Base-by-base conservation (phyloP, 2,888 invertebrate species). In the Cerceris ruficornis region DNA sequence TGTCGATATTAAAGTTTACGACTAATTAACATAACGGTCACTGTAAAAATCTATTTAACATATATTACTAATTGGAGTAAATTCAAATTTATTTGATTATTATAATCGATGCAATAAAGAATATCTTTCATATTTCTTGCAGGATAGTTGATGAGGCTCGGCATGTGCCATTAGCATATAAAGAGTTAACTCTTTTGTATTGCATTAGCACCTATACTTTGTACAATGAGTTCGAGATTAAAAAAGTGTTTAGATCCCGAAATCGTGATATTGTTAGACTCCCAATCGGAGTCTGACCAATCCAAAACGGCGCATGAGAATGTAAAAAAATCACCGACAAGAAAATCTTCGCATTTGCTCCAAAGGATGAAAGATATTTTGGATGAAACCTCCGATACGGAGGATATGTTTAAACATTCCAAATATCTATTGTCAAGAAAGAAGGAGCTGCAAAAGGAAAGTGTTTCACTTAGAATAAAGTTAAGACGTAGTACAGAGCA, bases 401-500 rank as follows among this genome's bases (percentile, higher is more conserved):
- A 75, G 0, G 13, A 28, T 41, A 61, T 76, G 9, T 78, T 77
- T 17, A 55, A 81, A 1, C 8, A 42, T 39, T 17, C 11, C 0
- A 75, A 61, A 50, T 39, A 7, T 11, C 7, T 50, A 0, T 57
- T 54, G 9, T 15, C 49, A 15, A 75, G 57, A 57, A 49, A 5
- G 1, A 58, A 11, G 8, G 5, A 2, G 1, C 64, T 28, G 1
- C 11, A 41, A 0, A 55, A 58, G 6, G 70, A 77, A 42, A 77
- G 75, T 43, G 68, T 50, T 7, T 71, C 77, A 0, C 41, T 88
- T 6, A 85, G 74, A 55, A 75, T 89, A 60, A 88, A 82, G 59
- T 67, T 89, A 39, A 77, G 86, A 66, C 75, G 89, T 62, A 89
- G 88, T 0, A 87, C 89, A 0, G 88, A 89, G 28, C 85, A 87